Evolutionary conservation across 1,140 invertebrate genomes (phyloP).

Genomic region (Cotesia vestalis): DNA sequence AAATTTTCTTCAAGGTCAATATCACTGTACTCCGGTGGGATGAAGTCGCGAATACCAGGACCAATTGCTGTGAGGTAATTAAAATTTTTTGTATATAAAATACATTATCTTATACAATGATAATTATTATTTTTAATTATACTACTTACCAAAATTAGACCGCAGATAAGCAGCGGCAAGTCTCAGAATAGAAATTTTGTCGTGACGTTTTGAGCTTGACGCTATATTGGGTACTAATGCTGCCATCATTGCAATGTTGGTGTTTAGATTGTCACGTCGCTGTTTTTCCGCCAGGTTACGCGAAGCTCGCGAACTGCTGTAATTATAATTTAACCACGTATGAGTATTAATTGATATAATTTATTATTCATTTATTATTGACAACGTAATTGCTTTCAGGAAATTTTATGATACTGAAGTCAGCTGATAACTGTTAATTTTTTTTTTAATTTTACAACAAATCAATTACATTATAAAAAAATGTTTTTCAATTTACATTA

Average conservation of each 20-base stretch:
- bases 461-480: no score
- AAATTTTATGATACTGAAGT: no score
- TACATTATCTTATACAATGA: neutral
- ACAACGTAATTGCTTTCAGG: no score
- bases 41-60: constrained; percentile 40
- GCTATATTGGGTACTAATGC: constrained; percentile 83
- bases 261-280: constrained; percentile 87
- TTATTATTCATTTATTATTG: no score
- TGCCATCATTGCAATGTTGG: constrained; percentile 84
- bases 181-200: constrained; percentile 89
- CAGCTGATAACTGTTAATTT: no score
- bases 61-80: constrained; percentile 51
- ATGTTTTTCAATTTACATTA: no score
- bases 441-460: no score
- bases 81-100: neutral
- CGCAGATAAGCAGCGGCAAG: constrained; percentile 82
- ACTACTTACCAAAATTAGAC: constrained; percentile 70
- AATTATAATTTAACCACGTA: constrained; percentile 43
- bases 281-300: constrained; percentile 89
- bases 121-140: neutral
- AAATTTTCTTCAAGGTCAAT: constrained; percentile 57
- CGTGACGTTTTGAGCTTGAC: constrained; percentile 80
- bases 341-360: neutral
- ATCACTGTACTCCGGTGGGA: constrained; percentile 48
- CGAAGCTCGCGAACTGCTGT: constrained; percentile 77